Percentiles rank a stretch among this genome's conserved stretches.
Conservation (phyloP, 2,797 vertebrate genomes). For the Mareca strepera region DNA sequence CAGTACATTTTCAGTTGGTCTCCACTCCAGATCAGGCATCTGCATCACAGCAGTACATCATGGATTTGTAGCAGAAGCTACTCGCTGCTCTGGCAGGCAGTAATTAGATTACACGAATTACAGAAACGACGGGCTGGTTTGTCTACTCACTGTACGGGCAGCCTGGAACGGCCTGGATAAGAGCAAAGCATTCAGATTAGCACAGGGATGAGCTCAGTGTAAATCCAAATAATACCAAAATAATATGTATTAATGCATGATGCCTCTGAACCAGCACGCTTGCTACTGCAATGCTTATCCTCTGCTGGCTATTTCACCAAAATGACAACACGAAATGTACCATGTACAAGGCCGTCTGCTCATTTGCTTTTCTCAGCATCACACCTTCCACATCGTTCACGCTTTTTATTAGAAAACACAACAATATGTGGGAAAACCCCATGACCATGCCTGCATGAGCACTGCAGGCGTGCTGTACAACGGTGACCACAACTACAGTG, state of each 20-base stretch:
- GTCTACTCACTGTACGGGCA: constrained; percentile 2
- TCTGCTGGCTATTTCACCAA: not conserved
- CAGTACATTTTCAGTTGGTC: not conserved
- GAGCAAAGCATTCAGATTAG: constrained; percentile 52
- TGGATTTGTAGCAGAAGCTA: constrained; percentile 35
- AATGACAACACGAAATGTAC: not conserved
- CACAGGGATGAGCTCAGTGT: constrained; percentile 29
- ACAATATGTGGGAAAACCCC: not conserved
- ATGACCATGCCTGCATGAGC: not conserved
- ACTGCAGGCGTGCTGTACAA: not conserved
- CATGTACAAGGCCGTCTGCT: not conserved
- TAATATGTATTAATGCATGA: constrained; percentile 32
- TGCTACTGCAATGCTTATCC: not conserved
- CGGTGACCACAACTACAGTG: rapidly evolving
- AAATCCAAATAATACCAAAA: constrained; percentile 56
- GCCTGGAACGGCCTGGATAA: constrained; percentile 11
- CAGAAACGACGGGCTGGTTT: constrained; percentile 40
- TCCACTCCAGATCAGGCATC: constrained; percentile 10
- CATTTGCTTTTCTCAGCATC: not conserved
- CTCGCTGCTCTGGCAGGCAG: constrained; percentile 22
- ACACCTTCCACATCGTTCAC: rapidly evolving
- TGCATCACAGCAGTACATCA: not conserved
- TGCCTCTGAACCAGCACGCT: not conserved
- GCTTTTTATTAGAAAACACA: not conserved
- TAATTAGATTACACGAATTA: constrained; percentile 51